phyloP scores from a whole-genome alignment of 2,797 vertebrate genomes.

The Ciconia nigra region DNA sequence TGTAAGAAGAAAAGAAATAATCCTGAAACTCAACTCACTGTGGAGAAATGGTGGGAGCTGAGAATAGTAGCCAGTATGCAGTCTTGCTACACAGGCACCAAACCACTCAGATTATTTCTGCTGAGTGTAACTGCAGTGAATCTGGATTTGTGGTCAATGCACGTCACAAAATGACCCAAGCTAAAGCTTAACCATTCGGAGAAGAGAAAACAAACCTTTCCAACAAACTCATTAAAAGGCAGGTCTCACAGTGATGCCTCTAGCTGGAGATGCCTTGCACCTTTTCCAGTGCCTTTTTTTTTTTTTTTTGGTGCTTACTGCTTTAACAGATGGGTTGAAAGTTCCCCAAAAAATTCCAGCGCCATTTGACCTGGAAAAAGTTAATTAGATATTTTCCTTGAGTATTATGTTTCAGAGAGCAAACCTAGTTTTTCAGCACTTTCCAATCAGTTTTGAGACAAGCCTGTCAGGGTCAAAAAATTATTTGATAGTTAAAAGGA shows the following conservation, averaged over 20 bases:
- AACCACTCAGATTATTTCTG: not conserved
- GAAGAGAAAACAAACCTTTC: not conserved
- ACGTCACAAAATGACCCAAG: not conserved
- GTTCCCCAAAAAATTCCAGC: not conserved
- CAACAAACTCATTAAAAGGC: not conserved
- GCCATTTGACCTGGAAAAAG: not conserved
- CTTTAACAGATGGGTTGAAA: not conserved
- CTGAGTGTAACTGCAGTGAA: not conserved
- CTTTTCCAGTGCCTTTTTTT: not conserved
- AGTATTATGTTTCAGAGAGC: not conserved
- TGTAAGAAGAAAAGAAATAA: not conserved
- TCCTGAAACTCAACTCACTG: not conserved
- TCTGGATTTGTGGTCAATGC: not conserved
- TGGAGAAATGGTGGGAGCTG: not conserved
- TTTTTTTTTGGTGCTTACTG: not conserved
- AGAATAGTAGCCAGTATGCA: accelerated
- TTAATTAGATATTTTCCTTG: not conserved
- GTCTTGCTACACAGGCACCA: not conserved
- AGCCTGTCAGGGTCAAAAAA: not conserved
- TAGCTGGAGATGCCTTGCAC: not conserved
- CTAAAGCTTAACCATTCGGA: not conserved
- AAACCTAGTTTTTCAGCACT: not conserved
- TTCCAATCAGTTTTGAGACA: not conserved
- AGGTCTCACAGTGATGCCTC: not conserved
- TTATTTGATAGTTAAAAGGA: not conserved